Base-by-base conservation (phyloP, 2,113 vertebrate species). In the Gymnobelideus leadbeateri region DNA sequence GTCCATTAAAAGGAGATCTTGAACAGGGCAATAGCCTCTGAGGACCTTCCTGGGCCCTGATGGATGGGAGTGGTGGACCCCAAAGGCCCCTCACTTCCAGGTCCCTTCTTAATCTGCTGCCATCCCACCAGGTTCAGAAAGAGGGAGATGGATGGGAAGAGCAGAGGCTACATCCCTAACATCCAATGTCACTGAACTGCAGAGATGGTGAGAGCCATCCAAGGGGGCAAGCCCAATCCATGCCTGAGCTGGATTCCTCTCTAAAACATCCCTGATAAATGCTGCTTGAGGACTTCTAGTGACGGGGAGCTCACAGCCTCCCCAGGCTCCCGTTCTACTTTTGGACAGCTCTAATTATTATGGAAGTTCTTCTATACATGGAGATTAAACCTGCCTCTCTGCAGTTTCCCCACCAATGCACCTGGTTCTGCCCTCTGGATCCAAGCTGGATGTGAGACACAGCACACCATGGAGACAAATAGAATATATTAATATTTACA, bases 401-500 rank as follows among this genome's bases (percentile, higher is more conserved):
- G 61, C 14, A n/a, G 37, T 37, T n/a, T 77, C 61, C n/a, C 68
- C 68, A 43, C 37, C 68, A 84, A 43, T 84, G n/a, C 7, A 84
- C 19, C n/a, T 43, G 68, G n/a, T 84, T 84, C 68, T 84, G 68
- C 68, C 68, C 68, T 84, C 68, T 23, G 7, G 68, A n/a, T n/a
- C 19, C 68, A 84, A 43, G 68, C 68, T 84, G 68, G n/a, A 84
- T 84, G n/a, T 84, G 68, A 84, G 37, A 84, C 68, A 84, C 68
- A 84, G n/a, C 68, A 84, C 68, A 84, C 68, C 68, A 43, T 84
- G 68, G 68, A 84, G 68, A 84, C 68, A 84, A 84, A 84, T 19
- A 19, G 68, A 43, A 84, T 84, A 84, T 84, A 84, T 84, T 84
- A 84, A 84, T 84, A 84, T 84, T 84, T 84, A 84, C 68, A 84